Base-by-base conservation (phyloP, 2,888 invertebrate species). In the Luperina nickerlii region DNA sequence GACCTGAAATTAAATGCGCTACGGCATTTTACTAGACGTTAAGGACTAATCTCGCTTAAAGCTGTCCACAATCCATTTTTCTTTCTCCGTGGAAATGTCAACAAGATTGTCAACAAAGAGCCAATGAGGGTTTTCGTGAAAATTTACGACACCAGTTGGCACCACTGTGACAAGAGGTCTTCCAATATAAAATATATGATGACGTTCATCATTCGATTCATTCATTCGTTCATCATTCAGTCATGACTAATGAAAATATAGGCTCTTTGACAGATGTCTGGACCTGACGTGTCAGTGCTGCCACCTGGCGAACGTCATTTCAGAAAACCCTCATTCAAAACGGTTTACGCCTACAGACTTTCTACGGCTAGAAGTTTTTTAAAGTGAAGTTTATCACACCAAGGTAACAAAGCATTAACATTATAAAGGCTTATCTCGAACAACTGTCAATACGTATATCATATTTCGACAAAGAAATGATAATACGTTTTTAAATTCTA, bases 401-500 rank as follows among this genome's bases (percentile, higher is more conserved):
- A 65, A 87, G 71, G 70, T 76, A 75, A 67, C 54, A 77, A 51
- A 65, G 13, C 1, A 81, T 87, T 88, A 73, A 63, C 87, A 89
- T 84, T 27, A 84, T 57, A 87, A 83, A 76, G 62, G 68, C 45
- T 73, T 65, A 42, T 57, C 63, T 77, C 27, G 63, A 81, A 77
- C 27, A 80, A 74, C 65, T 84, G 78, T 86, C 82, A 51, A 82
- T 84, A 76, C 75, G 68, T 81, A 81, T n/a, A 81, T 83, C 78
- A 81, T 79, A 71, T 74, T 82, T 83, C 72, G 65, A 78, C 82
- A 84, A 84, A 76, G 74, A 62, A 71, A 83, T 78, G 63, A 60
- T 83, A 88, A 90, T 84, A 74, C 42, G 74, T 83, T 83, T 88
- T 90, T 83, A 88, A 90, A 88, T 82, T 80, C 82, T 65, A 78